Evolutionary conservation across 2,113 vertebrate genomes (phyloP), one percentile per base, ranked within the genome.

Genomic region (Otolemur garnettii): DNA sequence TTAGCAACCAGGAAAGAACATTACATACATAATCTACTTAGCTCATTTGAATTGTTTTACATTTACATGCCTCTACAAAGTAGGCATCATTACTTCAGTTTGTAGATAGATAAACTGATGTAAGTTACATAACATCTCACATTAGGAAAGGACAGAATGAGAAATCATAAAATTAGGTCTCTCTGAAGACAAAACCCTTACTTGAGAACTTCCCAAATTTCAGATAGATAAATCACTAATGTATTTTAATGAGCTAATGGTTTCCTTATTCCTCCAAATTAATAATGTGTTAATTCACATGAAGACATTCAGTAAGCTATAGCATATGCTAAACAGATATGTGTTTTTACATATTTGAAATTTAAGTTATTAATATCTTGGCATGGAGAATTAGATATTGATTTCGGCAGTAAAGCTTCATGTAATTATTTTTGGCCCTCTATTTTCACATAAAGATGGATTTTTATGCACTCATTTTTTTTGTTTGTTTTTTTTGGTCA

Each of bases 281-380:
- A 89, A 77, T 75, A 85, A 79, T 74, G 10, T 74, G 22, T 26
- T 90, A 15, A 38, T 81, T 9, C 8, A 64, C 9, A 77, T 45
- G 3, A 86, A 74, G 75, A 66, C 17, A 78, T 50, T 81, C 7
- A 38, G 2, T 68, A 60, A 87, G 17, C 2, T 89, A 38, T 60
- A 2, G 57, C 15, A 60, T 2, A 82, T 50, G 30, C 5, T 81
- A 81, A 79, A n/a, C 11, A 85, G 80, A 59, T 35, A 55, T n/a
- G 68, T 75, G 0, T 38, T 86, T 89, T 87, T 87, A n/a, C 0
- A 3, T 75, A 50, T 26, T 80, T 79, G 9, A 60, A 62, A 62
- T 42, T 95, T 93, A 78, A 94, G 9, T 87, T 78, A 66, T 62
- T 87, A 93, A 35, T 50, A 1, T 30, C 64, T 80, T 66, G 57